Base-by-base conservation (phyloP, 2,888 invertebrate genomes). In the Drosophila niveifrons region DNA sequence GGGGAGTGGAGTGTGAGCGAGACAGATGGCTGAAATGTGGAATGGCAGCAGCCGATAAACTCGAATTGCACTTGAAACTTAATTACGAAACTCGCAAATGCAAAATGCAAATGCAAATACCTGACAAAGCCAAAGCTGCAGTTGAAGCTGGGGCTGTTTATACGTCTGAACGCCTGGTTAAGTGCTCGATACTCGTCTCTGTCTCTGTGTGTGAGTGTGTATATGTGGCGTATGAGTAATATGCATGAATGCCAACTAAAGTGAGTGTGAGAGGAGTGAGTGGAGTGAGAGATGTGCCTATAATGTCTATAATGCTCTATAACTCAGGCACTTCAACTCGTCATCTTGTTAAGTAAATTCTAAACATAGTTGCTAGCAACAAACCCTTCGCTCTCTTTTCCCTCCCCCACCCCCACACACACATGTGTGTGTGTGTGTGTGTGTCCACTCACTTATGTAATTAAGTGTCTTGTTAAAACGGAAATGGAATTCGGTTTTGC, bases 401-500 rank as follows among this genome's bases (percentile, higher is more conserved):
- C 29, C 8, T 15, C 13, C 7, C 13, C n/a, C 3, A 8, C 39
- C 2, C 44, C 17, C 7, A 15, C 9, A 8, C 10, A 10, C 47
- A 28, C 17, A 23, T 50, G 15, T 56, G 50, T 36, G 39, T 41
- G 18, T 44, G 34, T 55, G 59, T 66, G 59, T 66, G 63, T 75
- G 55, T 73, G 61, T 72, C 75, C 80, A 83, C 72, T 82, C 87
- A 87, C 80, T 85, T 77, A 77, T 85, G 88, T 77, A 87, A 84
- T 84, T 87, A 87, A 85, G 88, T 80, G 82, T 82, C 84, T 80
- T 76, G 85, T 76, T 87, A 76, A 76, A 80, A 76, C 82, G 84
- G 85, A 80, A 87, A 87, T 84, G 84, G 88, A 85, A 84, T 84
- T 84, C 66, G 84, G 84, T 82, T 85, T 78, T 85, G 88, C 80